phyloP scores from a whole-genome alignment of 2,797 vertebrate genomes.

The Aotus griseimembra region DNA sequence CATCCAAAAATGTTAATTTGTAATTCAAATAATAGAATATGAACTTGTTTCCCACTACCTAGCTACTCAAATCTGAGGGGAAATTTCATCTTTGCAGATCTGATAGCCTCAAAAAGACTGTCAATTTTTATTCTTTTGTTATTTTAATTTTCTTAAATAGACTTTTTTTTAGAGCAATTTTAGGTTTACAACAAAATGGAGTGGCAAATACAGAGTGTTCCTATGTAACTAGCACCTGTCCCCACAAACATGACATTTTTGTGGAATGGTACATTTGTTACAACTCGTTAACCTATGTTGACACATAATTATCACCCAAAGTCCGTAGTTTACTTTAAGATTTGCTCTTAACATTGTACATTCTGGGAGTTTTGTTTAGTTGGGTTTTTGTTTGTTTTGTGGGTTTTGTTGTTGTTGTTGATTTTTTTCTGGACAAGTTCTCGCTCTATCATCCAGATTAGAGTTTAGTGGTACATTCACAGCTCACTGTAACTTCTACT shows the following conservation, averaged over 20 bases:
- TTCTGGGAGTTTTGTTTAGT: not conserved
- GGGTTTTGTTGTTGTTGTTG: too few relatives aligned
- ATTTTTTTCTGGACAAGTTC: too few relatives aligned
- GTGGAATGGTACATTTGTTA: not conserved
- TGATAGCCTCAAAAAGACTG: not conserved
- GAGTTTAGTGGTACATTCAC: too few relatives aligned
- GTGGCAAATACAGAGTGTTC: not conserved
- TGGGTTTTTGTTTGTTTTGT: too few relatives aligned
- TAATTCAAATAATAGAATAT: not conserved
- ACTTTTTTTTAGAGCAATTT: not conserved
- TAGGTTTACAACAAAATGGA: not conserved
- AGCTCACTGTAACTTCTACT: too few relatives aligned
- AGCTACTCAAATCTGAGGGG: not conserved
- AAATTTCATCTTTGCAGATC: not conserved
- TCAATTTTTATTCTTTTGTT: not conserved
- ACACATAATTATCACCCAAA: not conserved
- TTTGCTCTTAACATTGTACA: not conserved
- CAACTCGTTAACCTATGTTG: not conserved
- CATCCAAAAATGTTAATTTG: not conserved
- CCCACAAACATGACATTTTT: not conserved
- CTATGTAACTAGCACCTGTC: not conserved
- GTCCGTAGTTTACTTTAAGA: not conserved
- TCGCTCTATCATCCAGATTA: too few relatives aligned
- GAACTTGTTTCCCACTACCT: not conserved
- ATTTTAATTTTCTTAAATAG: not conserved